Evolutionary conservation across 2,888 invertebrate genomes (phyloP), one percentile per base, ranked within the genome.

Genomic region (Scelioninae gen. 1): DNA sequence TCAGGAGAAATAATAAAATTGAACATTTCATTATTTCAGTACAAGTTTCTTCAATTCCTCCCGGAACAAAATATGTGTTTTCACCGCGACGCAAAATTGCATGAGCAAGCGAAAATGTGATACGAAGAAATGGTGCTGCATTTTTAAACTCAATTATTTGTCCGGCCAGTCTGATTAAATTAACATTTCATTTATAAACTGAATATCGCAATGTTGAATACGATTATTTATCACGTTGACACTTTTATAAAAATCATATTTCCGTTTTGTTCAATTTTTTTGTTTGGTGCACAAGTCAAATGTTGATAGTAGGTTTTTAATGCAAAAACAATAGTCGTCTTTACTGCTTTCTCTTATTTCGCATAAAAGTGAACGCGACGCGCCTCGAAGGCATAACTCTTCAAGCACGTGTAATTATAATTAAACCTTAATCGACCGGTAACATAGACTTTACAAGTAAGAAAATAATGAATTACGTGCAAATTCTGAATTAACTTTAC

Each of bases 331-430:
- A 71, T 23, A 49, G 29, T 31, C 23, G 47, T 43, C 45, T 34
- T 56, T 45, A 16, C 49, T 11, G 53, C 75, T 81, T 81, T 81
- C 81, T 81, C 81, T 49, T 40, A 63, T 68, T 81, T 32, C 55
- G 38, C 65, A 69, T 45, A 81, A 81, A 81, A 81, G 71, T 65
- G 71, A 81, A 76, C 38, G 76, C 53, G 51, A 58, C 16, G 45
- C 13, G 53, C 71, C 45, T 65, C 51, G 23, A 43, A 58, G 63
- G 34, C 60, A 63, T 66, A 53, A 76, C 58, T 78, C 40, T 16
- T 15, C n/a, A 4, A 62, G 43, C 43, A 66, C 66, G 63, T 53
- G 43, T 74, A 76, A 74, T 63, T 76, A 66, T 69, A 81, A 69
- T 76, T 58, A 65, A 71, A 71, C 62, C 68, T 74, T 69, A 74